These are phyloP conservation scores for Origma solitaria DNA, from an alignment of 2,113 vertebrate species.

Conservation along the genomic window DNA sequence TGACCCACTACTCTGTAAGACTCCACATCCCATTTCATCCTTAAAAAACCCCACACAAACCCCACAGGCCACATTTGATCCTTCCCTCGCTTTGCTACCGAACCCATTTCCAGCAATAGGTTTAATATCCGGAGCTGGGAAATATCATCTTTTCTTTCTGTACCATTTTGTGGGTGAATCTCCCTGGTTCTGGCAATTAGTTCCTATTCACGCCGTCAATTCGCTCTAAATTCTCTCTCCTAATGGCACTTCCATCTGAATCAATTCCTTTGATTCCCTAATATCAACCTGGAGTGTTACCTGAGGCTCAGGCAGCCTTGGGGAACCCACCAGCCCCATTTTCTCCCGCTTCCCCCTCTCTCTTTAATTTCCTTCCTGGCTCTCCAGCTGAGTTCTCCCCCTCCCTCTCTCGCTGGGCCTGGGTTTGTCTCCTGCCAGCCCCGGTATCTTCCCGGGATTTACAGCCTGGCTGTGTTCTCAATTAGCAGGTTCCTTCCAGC, in stretches of 20 bases:
- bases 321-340: not conserved
- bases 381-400: not conserved
- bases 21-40: not conserved
- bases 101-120: not conserved
- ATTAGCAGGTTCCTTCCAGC: conserved; percentile 54
- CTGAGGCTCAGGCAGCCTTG: not conserved
- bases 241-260: not conserved
- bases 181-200: conserved; percentile 19
- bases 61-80: not conserved
- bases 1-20: not conserved
- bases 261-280: conserved; percentile 22
- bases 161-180: not conserved
- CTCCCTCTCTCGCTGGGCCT: not conserved
- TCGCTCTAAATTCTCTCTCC: not conserved
- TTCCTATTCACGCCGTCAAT: not conserved
- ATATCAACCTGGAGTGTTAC: not conserved
- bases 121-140: not conserved
- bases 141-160: not conserved
- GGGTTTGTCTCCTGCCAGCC: conserved; percentile 23
- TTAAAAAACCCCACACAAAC: not conserved
- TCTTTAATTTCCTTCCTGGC: not conserved
- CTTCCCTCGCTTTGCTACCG: not conserved
- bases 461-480: conserved; percentile 38
- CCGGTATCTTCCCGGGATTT: not conserved
- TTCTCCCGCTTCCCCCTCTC: not conserved